Evolutionary conservation across 2,113 vertebrate genomes (phyloP).

Genomic region (Indri indri): DNA sequence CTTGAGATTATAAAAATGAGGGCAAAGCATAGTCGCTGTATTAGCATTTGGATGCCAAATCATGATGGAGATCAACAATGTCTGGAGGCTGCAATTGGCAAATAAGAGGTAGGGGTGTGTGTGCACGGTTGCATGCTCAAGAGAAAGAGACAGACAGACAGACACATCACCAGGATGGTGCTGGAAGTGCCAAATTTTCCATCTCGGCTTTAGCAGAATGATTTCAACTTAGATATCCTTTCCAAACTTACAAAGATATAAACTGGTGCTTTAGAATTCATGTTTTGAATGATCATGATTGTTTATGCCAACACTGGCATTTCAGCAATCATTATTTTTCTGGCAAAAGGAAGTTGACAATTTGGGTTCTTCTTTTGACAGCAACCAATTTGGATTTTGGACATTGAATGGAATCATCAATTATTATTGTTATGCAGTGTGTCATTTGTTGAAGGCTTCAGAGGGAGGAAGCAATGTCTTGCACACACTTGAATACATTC

Average conservation of each 20-base stretch:
- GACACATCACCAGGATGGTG: neutral
- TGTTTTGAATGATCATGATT: neutral
- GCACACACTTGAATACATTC: neutral
- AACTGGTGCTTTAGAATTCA: neutral
- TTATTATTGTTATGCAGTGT: neutral
- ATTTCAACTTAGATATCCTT: neutral
- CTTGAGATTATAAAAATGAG: neutral
- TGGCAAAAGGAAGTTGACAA: neutral
- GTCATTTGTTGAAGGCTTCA: neutral
- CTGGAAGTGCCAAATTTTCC: neutral
- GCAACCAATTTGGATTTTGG: neutral
- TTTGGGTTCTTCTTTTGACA: neutral
- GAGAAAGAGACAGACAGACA: neutral
- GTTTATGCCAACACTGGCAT: neutral
- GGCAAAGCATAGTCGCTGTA: neutral
- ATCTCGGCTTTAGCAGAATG: neutral
- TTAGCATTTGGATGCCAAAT: neutral
- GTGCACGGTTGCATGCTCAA: neutral
- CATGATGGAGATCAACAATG: neutral
- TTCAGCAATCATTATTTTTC: neutral
- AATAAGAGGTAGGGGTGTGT: neutral
- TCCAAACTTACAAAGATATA: neutral
- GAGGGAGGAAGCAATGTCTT: neutral
- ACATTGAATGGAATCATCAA: neutral
- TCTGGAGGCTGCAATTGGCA: neutral